phyloP scores from a whole-genome alignment of 2,888 invertebrate genomes.

The Aleiodes leptofemur region DNA sequence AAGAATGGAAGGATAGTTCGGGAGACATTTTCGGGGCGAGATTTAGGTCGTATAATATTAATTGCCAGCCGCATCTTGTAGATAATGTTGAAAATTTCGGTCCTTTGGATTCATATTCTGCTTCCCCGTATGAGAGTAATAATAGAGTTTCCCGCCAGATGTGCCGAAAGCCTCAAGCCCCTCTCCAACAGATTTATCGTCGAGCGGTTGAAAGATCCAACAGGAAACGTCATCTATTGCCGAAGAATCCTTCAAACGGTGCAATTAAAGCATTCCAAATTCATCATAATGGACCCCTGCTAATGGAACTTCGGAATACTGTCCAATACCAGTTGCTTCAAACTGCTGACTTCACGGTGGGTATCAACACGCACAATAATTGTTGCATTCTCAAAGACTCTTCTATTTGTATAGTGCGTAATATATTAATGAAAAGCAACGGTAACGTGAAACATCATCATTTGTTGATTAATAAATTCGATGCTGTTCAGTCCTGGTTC shows the following conservation, averaged over 20 bases:
- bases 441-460: too few relatives aligned
- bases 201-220: conserved; percentile 4
- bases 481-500: too few relatives aligned
- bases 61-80: background rate
- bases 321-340: too few relatives aligned
- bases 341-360: background rate
- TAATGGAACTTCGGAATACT: too few relatives aligned
- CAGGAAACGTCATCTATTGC: background rate
- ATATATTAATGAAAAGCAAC: too few relatives aligned
- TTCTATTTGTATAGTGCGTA: too few relatives aligned
- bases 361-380: conserved; percentile 7
- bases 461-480: too few relatives aligned
- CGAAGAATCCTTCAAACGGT: background rate
- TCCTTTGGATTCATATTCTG: conserved; percentile 13
- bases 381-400: too few relatives aligned
- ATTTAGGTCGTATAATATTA: conserved; percentile 1
- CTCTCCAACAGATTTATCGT: background rate
- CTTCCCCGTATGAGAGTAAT: conserved; percentile 10
- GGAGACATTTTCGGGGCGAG: background rate
- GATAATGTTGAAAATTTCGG: conserved; percentile 16
- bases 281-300: conserved; percentile 1
- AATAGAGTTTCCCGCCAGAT: too few relatives aligned
- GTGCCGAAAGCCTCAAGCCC: too few relatives aligned
- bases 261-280: background rate
- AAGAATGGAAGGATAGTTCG: background rate